These are phyloP conservation scores for Euthynnus affinis DNA, from an alignment of 2,797 vertebrate genomes.

Conservation along the genomic window DNA sequence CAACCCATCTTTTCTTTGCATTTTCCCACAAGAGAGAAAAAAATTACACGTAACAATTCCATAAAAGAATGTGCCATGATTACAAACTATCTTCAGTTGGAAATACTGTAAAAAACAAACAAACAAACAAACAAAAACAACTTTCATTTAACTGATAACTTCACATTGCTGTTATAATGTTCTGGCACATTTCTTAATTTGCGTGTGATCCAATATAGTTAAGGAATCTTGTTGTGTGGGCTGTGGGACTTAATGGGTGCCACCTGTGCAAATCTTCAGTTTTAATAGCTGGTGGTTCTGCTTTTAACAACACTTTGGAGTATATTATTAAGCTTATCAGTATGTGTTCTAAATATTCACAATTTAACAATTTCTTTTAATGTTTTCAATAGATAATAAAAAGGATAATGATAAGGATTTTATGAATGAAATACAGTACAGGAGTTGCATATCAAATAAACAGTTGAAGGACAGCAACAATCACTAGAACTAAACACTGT, in stretches of 20 bases:
- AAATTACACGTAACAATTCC: neutral
- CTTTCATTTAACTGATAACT: conserved; percentile 52
- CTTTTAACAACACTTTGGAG: conserved; percentile 46
- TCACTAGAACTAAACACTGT: conserved; percentile 14
- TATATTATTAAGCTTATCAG: neutral
- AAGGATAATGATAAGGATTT: neutral
- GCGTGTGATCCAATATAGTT: conserved; percentile 70
- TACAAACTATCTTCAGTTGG: conserved; percentile 40
- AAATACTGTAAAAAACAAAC: conserved; percentile 20
- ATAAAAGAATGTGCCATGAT: conserved; percentile 14
- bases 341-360: conserved; percentile 40
- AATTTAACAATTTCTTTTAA: conserved; percentile 26
- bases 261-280: conserved; percentile 72
- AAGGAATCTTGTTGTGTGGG: conserved; percentile 74
- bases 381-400: neutral
- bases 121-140: too few relatives aligned
- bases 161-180: conserved; percentile 52
- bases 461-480: conserved; percentile 37
- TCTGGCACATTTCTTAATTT: conserved; percentile 64
- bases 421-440: conserved; percentile 2
- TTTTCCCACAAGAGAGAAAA: neutral
- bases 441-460: neutral
- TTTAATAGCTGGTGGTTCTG: conserved; percentile 70
- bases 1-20: neutral
- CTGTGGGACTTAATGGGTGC: conserved; percentile 67